Evolutionary conservation across 2,113 vertebrate genomes (phyloP).

Genomic region (Chascanopsetta lugubris): DNA sequence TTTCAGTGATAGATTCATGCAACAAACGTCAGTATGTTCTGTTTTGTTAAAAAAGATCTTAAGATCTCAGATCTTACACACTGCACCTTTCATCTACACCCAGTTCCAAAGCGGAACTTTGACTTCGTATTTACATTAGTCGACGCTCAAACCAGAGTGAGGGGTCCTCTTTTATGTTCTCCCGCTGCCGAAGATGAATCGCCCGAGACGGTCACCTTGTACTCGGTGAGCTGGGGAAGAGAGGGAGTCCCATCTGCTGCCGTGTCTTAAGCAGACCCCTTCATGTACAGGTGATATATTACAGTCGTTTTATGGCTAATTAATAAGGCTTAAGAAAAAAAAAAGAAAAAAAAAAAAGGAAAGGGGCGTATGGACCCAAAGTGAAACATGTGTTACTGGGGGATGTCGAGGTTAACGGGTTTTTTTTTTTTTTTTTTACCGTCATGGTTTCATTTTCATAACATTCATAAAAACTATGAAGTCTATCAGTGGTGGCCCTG

Average conservation of each 20-base stretch:
- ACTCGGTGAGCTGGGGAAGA: constrained; percentile 2
- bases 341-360: constrained; percentile 16
- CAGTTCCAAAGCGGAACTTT: constrained; percentile 12
- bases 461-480: too few relatives aligned
- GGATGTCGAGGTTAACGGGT: too few relatives aligned
- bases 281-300: constrained; percentile 27
- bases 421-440: too few relatives aligned
- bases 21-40: too few relatives aligned
- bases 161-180: not conserved
- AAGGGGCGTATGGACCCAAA: constrained; percentile 3
- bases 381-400: too few relatives aligned
- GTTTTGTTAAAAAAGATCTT: too few relatives aligned
- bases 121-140: constrained; percentile 14
- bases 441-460: not conserved
- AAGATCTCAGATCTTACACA: too few relatives aligned
- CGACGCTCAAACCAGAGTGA: constrained; percentile 5
- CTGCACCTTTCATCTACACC: too few relatives aligned
- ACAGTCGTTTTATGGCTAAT: constrained; percentile 14
- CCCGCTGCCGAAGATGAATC: constrained; percentile 10
- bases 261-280: constrained; percentile 11
- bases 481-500: too few relatives aligned
- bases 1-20: too few relatives aligned
- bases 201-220: constrained; percentile 18
- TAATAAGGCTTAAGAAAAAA: constrained; percentile 26
- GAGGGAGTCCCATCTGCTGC: constrained; percentile 19